Base-by-base conservation (phyloP, 2,113 vertebrate genomes). In the Mola mola region DNA sequence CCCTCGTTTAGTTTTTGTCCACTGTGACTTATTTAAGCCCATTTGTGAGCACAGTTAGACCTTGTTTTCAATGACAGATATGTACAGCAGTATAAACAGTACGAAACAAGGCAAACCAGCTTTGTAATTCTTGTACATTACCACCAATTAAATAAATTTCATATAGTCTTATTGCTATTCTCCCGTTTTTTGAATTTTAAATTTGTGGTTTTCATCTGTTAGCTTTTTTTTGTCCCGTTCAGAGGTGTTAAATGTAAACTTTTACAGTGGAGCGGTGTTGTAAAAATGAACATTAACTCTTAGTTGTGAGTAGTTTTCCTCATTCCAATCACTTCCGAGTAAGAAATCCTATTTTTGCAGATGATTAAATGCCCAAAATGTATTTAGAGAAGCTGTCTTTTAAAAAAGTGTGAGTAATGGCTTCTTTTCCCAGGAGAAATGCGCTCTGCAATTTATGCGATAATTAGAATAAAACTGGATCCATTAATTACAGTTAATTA, bases 401-500 rank as follows among this genome's bases (percentile, higher is more conserved):
- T 87, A 79, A 65, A 51, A 49, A 59, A 78, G 29, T 60, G 49
- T 61, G 60, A 81, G 34, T 43, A 49, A n/a, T 61, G 44, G 60
- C 63, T 68, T 49, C 56, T 69, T 70, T 52, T 50, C 65, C 43
- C 52, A 46, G 11, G 33, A 34, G 58, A 72, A 81, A 76, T 61
- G 29, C 25, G 25, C 50, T 60, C 33, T 15, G 48, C 48, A 37
- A 87, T 90, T 85, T 69, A 79, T 84, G 67, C 16, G n/a, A 72
- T 81, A 75, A 85, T 87, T 76, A 75, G 51, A 83, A 56, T 25
- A 43, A 73, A 80, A 74, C 42, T 59, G 72, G 74, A 75, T 73
- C 57, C 72, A 87, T 87, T 85, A 82, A 87, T 90, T 81, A 72
- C 66, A 75, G 77, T 87, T 80, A 79, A 78, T 78, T 58, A 71